Conservation (phyloP, 2,113 vertebrate genomes). For the Chloroceryle aenea region DNA sequence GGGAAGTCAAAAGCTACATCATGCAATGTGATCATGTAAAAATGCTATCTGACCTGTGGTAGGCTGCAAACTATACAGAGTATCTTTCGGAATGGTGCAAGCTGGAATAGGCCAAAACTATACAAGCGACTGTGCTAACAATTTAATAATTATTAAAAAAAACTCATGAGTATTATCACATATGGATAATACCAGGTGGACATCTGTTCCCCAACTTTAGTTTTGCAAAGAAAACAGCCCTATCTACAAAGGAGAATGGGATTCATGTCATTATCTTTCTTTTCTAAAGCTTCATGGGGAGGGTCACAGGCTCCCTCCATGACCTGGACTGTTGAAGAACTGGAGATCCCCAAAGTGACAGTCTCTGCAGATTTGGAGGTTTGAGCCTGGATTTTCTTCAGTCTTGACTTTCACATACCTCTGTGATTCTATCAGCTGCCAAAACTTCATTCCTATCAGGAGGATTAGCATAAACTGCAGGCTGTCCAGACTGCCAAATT, state of each 20-base stretch:
- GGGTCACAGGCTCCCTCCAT: neutral
- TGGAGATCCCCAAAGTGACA: constrained; percentile 43
- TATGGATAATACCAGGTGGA: neutral
- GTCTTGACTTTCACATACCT: constrained; percentile 52
- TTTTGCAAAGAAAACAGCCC: neutral
- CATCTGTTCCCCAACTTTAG: neutral
- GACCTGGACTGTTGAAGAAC: constrained; percentile 30
- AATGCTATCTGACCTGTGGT: neutral
- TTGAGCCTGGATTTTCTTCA: constrained; percentile 29
- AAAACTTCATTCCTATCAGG: constrained; percentile 52
- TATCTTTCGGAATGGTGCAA: neutral
- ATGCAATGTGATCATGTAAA: neutral
- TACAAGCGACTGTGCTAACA: neutral
- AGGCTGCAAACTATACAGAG: neutral
- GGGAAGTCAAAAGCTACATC: neutral
- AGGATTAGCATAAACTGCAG: constrained; percentile 19
- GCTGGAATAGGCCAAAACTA: neutral
- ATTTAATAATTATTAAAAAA: neutral
- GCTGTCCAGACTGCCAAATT: constrained; percentile 47
- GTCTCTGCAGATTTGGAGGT: constrained; percentile 45
- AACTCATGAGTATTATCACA: neutral
- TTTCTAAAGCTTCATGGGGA: neutral
- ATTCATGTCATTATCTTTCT: neutral
- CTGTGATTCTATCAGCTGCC: constrained; percentile 31
- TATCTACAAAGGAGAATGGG: neutral